Evolutionary conservation across 2,888 invertebrate genomes (phyloP).

Genomic region (Catocala nupta): DNA sequence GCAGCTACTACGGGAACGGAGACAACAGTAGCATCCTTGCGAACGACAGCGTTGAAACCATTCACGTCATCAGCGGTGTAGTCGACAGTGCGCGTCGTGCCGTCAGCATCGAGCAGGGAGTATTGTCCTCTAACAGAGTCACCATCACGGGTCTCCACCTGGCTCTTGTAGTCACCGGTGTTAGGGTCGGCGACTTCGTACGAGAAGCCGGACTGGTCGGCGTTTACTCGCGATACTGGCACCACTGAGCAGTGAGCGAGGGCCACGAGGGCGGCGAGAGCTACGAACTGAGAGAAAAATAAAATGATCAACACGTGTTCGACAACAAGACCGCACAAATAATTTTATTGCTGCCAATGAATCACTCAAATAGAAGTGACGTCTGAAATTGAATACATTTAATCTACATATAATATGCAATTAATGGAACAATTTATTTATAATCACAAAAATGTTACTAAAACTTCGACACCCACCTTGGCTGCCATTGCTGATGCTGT

Average conservation of each 20-base stretch:
- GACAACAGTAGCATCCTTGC: slow-evolving; percentile 80
- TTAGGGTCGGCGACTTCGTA: slow-evolving; percentile 87
- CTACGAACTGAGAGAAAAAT: slow-evolving; percentile 68
- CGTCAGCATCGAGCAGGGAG: slow-evolving; percentile 86
- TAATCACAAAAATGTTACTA: too few relatives aligned
- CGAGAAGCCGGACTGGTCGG: slow-evolving; percentile 83
- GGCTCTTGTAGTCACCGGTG: slow-evolving; percentile 88
- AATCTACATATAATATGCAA: too few relatives aligned
- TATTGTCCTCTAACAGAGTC: slow-evolving; percentile 86
- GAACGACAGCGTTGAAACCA: slow-evolving; percentile 88
- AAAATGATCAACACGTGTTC: too few relatives aligned
- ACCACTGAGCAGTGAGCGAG: slow-evolving; percentile 79
- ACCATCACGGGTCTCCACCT: slow-evolving; percentile 85
- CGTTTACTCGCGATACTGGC: slow-evolving; percentile 84
- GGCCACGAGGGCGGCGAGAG: slow-evolving; percentile 76
- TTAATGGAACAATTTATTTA: too few relatives aligned
- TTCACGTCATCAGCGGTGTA: slow-evolving; percentile 86
- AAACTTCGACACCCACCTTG: too few relatives aligned
- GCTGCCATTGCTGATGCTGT: too few relatives aligned
- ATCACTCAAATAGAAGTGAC: too few relatives aligned
- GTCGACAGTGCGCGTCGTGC: slow-evolving; percentile 86
- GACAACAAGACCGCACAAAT: too few relatives aligned
- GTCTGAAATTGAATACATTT: too few relatives aligned
- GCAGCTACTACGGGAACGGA: slow-evolving; percentile 67
- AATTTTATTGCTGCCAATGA: too few relatives aligned